Evolutionary conservation across 2,888 invertebrate genomes (phyloP), one percentile per base, ranked within the genome.

Genomic region (Abrostola tripartita): DNA sequence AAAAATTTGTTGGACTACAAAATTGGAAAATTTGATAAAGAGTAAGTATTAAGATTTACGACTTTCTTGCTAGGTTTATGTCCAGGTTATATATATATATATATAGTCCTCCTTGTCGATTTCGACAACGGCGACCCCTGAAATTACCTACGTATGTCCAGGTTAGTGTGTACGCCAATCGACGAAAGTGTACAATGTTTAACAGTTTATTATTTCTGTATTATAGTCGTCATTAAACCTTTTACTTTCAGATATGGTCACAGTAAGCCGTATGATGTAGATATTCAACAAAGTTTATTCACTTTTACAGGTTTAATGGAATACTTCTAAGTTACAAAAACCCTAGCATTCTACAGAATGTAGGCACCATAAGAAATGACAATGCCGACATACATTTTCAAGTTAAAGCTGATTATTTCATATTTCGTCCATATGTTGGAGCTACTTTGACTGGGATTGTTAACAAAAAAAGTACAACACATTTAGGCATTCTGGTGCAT

Each of bases 401-500:
- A 90, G 93, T 97, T 4, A 95, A 96, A 85, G 96, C 96, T 14
- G 96, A 97, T 78, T 97, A 96, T 85, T 97, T 96, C 83, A 89
- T 97, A 69, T 94, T 94, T 83, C 95, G 93, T 71, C 97, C 97
- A 10, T 85, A 90, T 84, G 88, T 96, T 54, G 96, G 96, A 5
- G 95, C 95, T 66, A 92, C 88, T 40, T 84, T 97, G 52, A 95
- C 93, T 83, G 97, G 96, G 9, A 85, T 96, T 73, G 96, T 97
- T 0, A 97, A 96, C 83, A 97, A 96, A 85, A 96, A 96, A 73
- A 96, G 95, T 72, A 86, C 90, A 41, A 96, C 96, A 75, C 96
- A 97, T 89, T 90, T 97, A 63, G 96, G 96, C 5, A 95, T 97
- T 71, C 91, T 97, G 57, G 96, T 97, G 0, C 96, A 97, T 84